phyloP scores from a whole-genome alignment of 1,140 invertebrate species.

The Bombus soroeensis region DNA sequence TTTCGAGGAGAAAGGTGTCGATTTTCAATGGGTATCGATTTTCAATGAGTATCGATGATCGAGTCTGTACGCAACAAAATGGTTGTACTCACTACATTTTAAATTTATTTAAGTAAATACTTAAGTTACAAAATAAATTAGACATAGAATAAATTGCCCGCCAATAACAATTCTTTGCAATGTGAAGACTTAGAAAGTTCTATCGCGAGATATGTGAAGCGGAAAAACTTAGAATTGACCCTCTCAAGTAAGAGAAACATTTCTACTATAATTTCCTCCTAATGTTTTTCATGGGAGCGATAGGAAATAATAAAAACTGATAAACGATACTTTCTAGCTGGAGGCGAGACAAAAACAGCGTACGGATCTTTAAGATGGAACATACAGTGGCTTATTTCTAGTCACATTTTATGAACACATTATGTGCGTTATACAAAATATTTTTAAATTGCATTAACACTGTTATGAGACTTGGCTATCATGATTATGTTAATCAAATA shows the following conservation, averaged over 20 bases:
- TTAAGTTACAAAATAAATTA: neutral
- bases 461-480: too few species aligned
- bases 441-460: too few species aligned
- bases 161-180: neutral
- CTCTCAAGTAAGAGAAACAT: neutral
- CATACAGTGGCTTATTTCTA: neutral
- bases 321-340: slow-evolving; percentile 35
- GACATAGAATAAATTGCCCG: neutral
- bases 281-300: neutral
- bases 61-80: neutral
- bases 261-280: neutral
- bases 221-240: neutral
- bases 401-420: too few species aligned
- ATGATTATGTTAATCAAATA: too few species aligned
- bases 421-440: too few species aligned
- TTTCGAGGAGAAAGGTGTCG: slow-evolving; percentile 20
- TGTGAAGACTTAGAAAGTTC: slow-evolving; percentile 24
- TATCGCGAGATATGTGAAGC: neutral
- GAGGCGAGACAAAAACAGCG: neutral
- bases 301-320: slow-evolving; percentile 23
- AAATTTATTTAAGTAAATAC: neutral
- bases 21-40: neutral
- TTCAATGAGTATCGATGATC: neutral
- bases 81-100: too few species aligned
- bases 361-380: neutral